Evolutionary conservation across 2,113 vertebrate species (phyloP).

Genomic region (Ovis aries): DNA sequence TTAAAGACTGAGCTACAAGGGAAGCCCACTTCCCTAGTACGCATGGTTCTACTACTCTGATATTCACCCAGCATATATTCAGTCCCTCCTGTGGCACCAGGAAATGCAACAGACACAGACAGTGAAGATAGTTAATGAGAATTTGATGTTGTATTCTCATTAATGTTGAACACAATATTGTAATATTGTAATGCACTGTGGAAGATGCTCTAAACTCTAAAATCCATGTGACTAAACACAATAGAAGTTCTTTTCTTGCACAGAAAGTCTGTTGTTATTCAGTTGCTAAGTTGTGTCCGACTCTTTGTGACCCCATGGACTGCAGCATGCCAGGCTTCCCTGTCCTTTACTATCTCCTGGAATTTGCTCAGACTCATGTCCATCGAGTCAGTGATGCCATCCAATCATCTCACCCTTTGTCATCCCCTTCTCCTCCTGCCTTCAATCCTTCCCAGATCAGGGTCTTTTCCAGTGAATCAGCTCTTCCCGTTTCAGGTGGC

Average conservation of each 20-base stretch:
- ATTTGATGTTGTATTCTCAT: background rate
- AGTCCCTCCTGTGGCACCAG: background rate
- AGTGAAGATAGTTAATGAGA: background rate
- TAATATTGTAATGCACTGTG: background rate
- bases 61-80: background rate
- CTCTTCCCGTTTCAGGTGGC: background rate
- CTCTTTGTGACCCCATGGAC: background rate
- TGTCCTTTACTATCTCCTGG: background rate
- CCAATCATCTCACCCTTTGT: background rate
- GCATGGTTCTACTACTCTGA: background rate
- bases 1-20: background rate
- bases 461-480: background rate
- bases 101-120: background rate
- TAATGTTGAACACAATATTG: background rate
- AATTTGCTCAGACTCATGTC: background rate
- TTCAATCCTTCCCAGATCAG: background rate
- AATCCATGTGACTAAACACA: background rate
- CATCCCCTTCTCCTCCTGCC: background rate
- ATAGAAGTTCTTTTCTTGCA: background rate
- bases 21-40: background rate
- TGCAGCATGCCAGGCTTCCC: background rate
- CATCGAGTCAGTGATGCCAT: background rate
- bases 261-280: background rate
- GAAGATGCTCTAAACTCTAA: background rate
- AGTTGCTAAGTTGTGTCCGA: background rate